Base-by-base conservation (phyloP, 2,113 vertebrate genomes). In the Myotis lucifugus region DNA sequence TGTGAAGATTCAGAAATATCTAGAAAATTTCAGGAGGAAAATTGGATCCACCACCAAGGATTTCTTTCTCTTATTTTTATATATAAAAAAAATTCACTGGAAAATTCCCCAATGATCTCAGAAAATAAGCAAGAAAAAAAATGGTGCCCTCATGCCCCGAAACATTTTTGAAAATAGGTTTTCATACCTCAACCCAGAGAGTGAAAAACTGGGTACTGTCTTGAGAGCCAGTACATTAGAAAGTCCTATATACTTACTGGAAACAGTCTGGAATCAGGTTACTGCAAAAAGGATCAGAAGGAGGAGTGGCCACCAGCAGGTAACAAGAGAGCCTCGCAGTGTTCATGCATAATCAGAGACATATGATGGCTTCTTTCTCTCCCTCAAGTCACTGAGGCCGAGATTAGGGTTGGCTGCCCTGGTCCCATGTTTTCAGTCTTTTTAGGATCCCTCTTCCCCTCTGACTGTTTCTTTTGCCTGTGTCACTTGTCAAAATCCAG, bases 1-100 rank as follows among this genome's bases (percentile, higher is more conserved):
- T 89, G 10, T 82, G 78, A 95, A 83, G 61, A 37, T 83, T 91
- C 78, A 88, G 82, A 96, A 95, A 81, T 87, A 94, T 69, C 56
- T 76, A 64, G 74, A 90, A 93, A 91, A 46, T 70, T 88, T 84
- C 48, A 89, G 69, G 86, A 95, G 78, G 48, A 72, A 92, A 86
- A 78, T 27, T 42, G 10, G 12, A 77, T 21, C 19, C 3, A 7
- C 23, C 14, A 3, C 12, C 40, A 74, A 56, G 21, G 13, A 76
- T 32, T 87, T 86, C 46, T 40, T 74, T 25, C 10, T 18, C 32
- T 52, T 74, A 61, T 12, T 61, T 61, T 27, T 27, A 61, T 61
- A 27, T 8, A 70, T 10, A 34, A 40, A 25, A 77, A 50, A 66
- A 46, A 85, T 82, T 89, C 7, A 56, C 29, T 54, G 56, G 25